A percentile compares a stretch with the other conserved stretches of the same genome.
Conservation (phyloP, 2,888 invertebrate species). For the Monopis laevigella region DNA sequence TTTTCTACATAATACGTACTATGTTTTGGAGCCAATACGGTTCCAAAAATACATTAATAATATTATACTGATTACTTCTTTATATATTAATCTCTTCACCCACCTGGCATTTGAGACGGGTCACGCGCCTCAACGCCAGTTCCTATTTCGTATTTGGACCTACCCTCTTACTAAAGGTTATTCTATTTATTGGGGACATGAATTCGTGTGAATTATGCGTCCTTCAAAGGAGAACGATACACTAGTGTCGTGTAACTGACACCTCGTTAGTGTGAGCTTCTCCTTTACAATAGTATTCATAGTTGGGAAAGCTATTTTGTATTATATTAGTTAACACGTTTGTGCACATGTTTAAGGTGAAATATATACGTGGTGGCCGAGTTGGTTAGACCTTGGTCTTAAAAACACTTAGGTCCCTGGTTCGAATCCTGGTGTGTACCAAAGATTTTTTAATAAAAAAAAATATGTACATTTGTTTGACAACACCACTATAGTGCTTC, state of each 20-base stretch:
- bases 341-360: constrained; percentile 1
- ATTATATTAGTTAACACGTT: not conserved
- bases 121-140: constrained; percentile 20
- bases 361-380: no score
- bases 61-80: no score
- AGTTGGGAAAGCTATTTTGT: constrained; percentile 29
- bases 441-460: no score
- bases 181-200: constrained; percentile 36
- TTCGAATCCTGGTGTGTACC: no score
- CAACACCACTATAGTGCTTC: no score
- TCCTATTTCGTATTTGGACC: not conserved
- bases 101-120: constrained; percentile 28
- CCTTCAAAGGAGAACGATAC: constrained; percentile 44
- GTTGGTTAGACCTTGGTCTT: no score
- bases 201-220: constrained; percentile 34
- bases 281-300: constrained; percentile 47
- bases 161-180: constrained; percentile 16
- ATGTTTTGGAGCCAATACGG: no score
- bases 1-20: no score
- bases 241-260: constrained; percentile 58
- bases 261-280: constrained; percentile 49
- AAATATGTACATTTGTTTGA: no score
- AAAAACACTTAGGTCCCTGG: no score
- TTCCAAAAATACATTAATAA: no score
- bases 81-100: no score